A percentile compares a stretch with the other conserved stretches of the same genome.
Evolutionary conservation across 2,797 vertebrate species (phyloP).

Genomic region (Platyrinchus mystaceus): DNA sequence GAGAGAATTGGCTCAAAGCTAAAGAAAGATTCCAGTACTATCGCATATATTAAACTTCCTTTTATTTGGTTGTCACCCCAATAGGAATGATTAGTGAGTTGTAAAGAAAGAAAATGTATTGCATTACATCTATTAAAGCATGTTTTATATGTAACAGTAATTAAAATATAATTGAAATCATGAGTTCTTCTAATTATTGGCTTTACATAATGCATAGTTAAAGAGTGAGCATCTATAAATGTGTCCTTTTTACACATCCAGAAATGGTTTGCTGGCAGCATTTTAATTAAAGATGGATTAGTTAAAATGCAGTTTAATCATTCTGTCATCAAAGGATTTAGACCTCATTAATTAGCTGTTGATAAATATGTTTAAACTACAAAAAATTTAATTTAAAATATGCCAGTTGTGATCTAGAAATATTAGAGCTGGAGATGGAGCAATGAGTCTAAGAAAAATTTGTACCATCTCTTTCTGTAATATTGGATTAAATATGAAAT

Average conservation of each 20-base stretch:
- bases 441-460: slow-evolving; percentile 3
- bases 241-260: slow-evolving; percentile 69
- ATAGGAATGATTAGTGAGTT: slow-evolving; percentile 62
- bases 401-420: slow-evolving; percentile 37
- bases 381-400: slow-evolving; percentile 67
- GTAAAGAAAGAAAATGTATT: slow-evolving; percentile 66
- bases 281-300: slow-evolving; percentile 85
- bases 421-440: slow-evolving; percentile 21
- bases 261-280: slow-evolving; percentile 71
- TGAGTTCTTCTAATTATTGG: slow-evolving; percentile 77
- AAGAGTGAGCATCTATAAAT: slow-evolving; percentile 75
- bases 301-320: slow-evolving; percentile 78
- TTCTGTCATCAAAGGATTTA: slow-evolving; percentile 75
- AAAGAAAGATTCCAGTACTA: background rate
- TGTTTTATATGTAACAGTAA: slow-evolving; percentile 74
- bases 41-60: slow-evolving; percentile 25
- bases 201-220: slow-evolving; percentile 76
- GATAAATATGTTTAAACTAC: slow-evolving; percentile 74
- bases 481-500: background rate
- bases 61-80: slow-evolving; percentile 64
- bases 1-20: slow-evolving; percentile 41
- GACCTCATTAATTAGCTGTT: slow-evolving; percentile 78
- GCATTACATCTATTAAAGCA: slow-evolving; percentile 68
- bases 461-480: background rate
- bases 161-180: slow-evolving; percentile 80